phyloP scores from a whole-genome alignment of 2,797 vertebrate species.

The Urosaurus nigricauda region DNA sequence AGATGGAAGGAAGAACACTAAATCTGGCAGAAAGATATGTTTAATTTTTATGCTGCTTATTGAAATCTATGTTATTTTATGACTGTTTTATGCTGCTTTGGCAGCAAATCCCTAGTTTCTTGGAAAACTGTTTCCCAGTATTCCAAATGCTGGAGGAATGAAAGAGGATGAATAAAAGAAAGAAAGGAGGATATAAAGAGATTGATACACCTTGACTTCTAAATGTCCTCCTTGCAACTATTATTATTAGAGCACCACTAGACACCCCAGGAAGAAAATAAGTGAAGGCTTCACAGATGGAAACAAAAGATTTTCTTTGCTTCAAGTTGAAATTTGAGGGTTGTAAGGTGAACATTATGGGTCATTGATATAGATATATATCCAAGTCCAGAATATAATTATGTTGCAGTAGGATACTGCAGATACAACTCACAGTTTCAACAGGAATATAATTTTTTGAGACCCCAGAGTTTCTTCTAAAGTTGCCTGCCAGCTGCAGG shows the following conservation, averaged over 20 bases:
- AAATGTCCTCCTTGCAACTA: not conserved
- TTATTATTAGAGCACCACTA: not conserved
- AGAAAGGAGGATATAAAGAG: not conserved
- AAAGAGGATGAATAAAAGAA: not conserved
- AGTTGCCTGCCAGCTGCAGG: constrained; percentile 2
- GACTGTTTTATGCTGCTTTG: too few species aligned
- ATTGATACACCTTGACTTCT: not conserved
- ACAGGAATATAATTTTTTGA: not conserved
- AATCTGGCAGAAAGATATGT: too few species aligned
- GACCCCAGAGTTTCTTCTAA: constrained; percentile 19
- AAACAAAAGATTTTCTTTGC: not conserved
- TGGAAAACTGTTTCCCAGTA: not conserved
- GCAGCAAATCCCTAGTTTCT: not conserved
- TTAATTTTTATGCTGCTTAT: too few species aligned
- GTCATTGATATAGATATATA: not conserved
- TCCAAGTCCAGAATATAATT: not conserved
- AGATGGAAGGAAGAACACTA: too few species aligned
- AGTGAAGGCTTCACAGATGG: not conserved
- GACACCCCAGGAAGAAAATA: not conserved
- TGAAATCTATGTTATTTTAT: too few species aligned
- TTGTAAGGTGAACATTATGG: not conserved
- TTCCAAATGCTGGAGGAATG: not conserved
- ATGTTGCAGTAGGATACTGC: accelerated
- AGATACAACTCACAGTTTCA: not conserved
- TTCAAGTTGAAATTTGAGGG: too few species aligned